Base-by-base conservation (phyloP, 1,140 invertebrate species). In the Drosophila pectinifera region DNA sequence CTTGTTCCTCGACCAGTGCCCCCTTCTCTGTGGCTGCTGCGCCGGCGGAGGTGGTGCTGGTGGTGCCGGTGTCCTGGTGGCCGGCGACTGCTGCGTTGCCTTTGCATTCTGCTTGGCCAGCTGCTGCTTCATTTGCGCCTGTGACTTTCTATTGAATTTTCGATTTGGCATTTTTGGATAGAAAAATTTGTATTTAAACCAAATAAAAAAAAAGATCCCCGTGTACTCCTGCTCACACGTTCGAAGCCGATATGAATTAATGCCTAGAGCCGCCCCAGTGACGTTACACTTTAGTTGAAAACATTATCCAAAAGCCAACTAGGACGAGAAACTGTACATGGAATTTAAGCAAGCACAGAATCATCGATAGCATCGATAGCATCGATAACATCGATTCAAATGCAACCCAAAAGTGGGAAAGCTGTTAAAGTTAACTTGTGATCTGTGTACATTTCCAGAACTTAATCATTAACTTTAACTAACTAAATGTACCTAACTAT, bases 141-240 rank as follows among this genome's bases (percentile, higher is more conserved):
- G 59, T 11, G 34, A 28, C 14, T 28, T 39, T 38, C 18, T 63
- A 1, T 34, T 18, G 8, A 34, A 48, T 39, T 59, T 59, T 14
- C 16, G 36, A 20, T 59, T n/a, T 14, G 63, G 58, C 63, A 63
- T 67, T 20, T 49, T 46, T 4, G 8, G 14, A 31, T 46, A 24
- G n/a, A 57, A 20, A 51, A 51, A 1, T 8, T 31, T 31, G 1
- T 14, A 20, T 8, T 51, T 20, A 2, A 18, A 22, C 22, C 4
- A 3, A 18, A 8, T 28, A 34, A 20, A 8, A 28, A 1, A 26
- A 26, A 8, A 7, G 10, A 28, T 2, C 8, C 28, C 16, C n/a
- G 31, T 28, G 11, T 39, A n/a, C 6, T 28, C 24, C 31, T 26
- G 49, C n/a, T 61, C 5, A n/a, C 51, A 18, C 10, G 51, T 16